These are phyloP conservation scores for Pectinophora gossypiella DNA, from an alignment of 1,140 invertebrate species.

Conservation along the genomic window DNA sequence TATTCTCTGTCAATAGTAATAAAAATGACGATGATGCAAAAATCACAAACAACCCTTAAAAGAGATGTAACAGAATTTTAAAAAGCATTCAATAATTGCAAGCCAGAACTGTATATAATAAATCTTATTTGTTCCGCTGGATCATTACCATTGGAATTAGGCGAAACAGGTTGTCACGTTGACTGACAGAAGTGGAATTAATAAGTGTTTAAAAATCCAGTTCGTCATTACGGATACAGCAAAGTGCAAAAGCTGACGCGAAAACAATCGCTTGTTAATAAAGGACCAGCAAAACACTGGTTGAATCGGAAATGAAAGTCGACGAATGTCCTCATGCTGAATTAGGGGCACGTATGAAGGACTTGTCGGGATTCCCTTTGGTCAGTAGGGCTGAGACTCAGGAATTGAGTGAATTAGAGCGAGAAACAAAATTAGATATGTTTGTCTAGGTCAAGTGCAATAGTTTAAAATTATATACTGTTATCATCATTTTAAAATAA, in stretches of 20 bases:
- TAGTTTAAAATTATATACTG: too few species aligned
- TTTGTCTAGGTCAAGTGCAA: too few species aligned
- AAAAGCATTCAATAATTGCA: neutral
- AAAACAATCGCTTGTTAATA: conserved; percentile 63
- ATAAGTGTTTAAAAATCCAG: conserved; percentile 38
- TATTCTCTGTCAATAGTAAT: neutral
- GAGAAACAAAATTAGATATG: too few species aligned
- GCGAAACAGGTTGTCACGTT: conserved; percentile 37
- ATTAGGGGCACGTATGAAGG: conserved; percentile 31
- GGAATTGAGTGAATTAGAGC: too few species aligned
- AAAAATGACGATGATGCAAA: neutral
- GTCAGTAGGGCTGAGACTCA: too few species aligned
- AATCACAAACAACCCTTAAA: neutral
- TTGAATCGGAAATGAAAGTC: conserved; percentile 25
- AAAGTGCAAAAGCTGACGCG: conserved; percentile 68
- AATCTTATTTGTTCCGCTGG: conserved; percentile 49
- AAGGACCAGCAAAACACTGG: conserved; percentile 41
- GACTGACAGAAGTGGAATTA: conserved; percentile 30
- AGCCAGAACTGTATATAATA: conserved; percentile 33
- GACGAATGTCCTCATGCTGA: conserved; percentile 26
- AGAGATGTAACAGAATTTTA: neutral
- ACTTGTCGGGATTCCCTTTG: too few species aligned
- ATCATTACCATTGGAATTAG: conserved; percentile 61
- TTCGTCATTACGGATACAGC: conserved; percentile 53
- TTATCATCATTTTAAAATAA: too few species aligned